Evolutionary conservation across 1,140 invertebrate species (phyloP), one percentile per base, ranked within the genome.

Genomic region (Battus philenor): DNA sequence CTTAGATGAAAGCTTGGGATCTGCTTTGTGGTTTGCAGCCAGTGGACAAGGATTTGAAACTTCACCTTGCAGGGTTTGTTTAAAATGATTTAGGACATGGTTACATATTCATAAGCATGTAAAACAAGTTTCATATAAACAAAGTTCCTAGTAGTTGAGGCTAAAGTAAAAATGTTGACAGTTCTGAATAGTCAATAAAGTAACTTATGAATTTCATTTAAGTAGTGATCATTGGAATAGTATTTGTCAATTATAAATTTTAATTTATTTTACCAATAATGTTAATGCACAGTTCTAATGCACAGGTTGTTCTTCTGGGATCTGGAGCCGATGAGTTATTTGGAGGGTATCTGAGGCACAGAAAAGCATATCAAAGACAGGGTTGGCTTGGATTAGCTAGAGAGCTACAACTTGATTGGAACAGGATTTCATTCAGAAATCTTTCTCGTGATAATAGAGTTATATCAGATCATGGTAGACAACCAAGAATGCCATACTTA

Each of bases 271-370:
- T n/a, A n/a, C n/a, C n/a, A n/a, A n/a, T n/a, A n/a, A n/a, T n/a
- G n/a, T n/a, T n/a, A n/a, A n/a, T n/a, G n/a, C n/a, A n/a, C n/a
- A n/a, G n/a, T n/a, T n/a, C n/a, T n/a, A n/a, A n/a, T 20, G 6
- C 18, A 9, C 58, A 94, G 92, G 89, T 98, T n/a, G 77, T 97
- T 36, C 78, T 98, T 31, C 83, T 95, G 63, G 97, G 98, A 15
- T 96, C 95, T 88, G 98, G 97, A 8, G 97, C 97, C 10, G 98
- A 99, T 90, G 98, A 99, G 88, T 89, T 98, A 62, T 93, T 99
- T 67, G 97, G 94, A 34, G 98, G 98, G 1, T 99, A 99, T 68
- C 93, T 91, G 31, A 90, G 96, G 54, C 96, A 98, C 68, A 88
- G 95, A 54, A 92, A 90, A 49, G 90, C 89, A 27, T 92, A 92